Evolutionary conservation across 2,888 invertebrate species (phyloP), one percentile per base, ranked within the genome.

Genomic region (Lepetodrilus schrolli): DNA sequence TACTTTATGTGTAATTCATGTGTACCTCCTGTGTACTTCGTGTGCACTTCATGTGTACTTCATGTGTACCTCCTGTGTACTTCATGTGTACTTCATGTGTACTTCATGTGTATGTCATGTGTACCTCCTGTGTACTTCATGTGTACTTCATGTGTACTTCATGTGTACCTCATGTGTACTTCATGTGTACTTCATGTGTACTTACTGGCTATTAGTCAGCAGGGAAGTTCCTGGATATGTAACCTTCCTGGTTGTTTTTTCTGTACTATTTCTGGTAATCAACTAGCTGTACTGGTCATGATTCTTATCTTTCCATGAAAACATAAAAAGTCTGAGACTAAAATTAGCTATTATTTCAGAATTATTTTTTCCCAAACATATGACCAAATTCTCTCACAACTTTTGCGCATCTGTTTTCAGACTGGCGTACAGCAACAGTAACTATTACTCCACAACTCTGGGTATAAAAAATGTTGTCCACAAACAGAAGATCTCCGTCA

Each of bases 391-490:
- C n/a, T n/a, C n/a, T n/a, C n/a, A n/a, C n/a, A n/a, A n/a, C n/a
- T n/a, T n/a, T n/a, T n/a, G n/a, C n/a, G n/a, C 69, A 43, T 58
- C 37, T 68, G 21, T 13, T 83, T 88, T 51, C 83, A 98, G 98
- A 91, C 92, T 99, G 92, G 99, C 99, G 72, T 96, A 96, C 50
- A 96, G 96, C 92, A 97, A 97, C 91, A 95, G 89, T 5, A 88
- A 90, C 20, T 98, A 95, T 92, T 92, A 98, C 78, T 94, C 94
- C 90, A 94, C 94, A 88, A 94, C 95, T 71, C 93, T 99, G 82
- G 98, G 98, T 70, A 97, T 99, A 87, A 98, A 97, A 92, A 98
- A 99, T 92, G 96, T 96, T 23, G 98, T 99, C 86, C 98, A 99
- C 92, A 96, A 97, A 88, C 98, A 99, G 92, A 99, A 99, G 92